These are phyloP conservation scores for Sciurus niger DNA, from an alignment of 2,113 vertebrate species.

Conservation along the genomic window DNA sequence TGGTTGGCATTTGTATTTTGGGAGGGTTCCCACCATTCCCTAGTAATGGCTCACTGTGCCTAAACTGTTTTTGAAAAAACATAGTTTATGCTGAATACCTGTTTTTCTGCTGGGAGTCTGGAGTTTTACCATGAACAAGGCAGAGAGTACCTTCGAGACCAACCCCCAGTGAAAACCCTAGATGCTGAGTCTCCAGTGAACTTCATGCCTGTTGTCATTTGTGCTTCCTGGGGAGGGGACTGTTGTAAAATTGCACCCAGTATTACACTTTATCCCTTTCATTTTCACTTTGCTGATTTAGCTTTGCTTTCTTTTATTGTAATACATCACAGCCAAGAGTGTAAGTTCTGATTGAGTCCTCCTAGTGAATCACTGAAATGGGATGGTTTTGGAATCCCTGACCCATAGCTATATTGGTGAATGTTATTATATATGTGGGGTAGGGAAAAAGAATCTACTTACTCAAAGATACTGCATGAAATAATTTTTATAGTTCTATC, in stretches of 20 bases:
- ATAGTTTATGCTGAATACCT: background rate
- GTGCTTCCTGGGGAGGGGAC: background rate
- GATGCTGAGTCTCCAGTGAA: background rate
- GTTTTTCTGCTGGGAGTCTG: slow-evolving; percentile 27
- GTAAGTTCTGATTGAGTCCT: background rate
- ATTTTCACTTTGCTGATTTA: background rate
- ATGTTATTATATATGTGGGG: background rate
- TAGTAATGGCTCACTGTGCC: background rate
- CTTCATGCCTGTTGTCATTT: background rate
- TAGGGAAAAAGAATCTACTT: background rate
- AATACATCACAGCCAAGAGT: background rate
- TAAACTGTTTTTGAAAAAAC: background rate
- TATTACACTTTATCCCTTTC: background rate
- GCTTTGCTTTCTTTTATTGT: background rate
- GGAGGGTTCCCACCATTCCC: background rate
- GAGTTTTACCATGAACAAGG: background rate
- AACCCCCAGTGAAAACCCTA: background rate
- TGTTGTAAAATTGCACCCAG: background rate
- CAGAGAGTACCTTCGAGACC: background rate
- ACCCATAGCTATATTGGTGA: background rate
- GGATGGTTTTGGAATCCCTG: background rate
- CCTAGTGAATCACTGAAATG: background rate
- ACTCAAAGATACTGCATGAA: background rate
- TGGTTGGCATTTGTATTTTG: background rate
- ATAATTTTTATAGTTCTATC: slow-evolving; percentile 1